Conservation (phyloP, 2,113 vertebrate genomes). For the Xenus cinereus region DNA sequence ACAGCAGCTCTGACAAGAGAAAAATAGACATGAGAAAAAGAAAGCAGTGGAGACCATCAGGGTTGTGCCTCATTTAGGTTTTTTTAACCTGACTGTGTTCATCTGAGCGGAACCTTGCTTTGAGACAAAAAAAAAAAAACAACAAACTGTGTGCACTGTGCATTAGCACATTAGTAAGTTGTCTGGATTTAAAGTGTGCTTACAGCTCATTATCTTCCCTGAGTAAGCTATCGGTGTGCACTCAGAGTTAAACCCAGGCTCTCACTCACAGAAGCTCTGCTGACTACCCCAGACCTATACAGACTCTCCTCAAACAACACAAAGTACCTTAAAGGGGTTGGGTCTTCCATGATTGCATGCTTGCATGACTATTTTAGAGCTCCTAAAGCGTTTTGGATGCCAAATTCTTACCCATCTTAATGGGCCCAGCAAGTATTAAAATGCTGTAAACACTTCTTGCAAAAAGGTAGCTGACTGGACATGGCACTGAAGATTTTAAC, state of each 20-base stretch:
- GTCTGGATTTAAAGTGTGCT: not conserved
- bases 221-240: not conserved
- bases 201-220: not conserved
- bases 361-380: not conserved
- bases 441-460: accelerated
- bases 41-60: not conserved
- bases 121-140: not conserved
- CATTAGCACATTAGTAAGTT: not conserved
- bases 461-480: not conserved
- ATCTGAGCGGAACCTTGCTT: not conserved
- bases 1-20: not conserved
- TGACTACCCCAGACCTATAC: not conserved
- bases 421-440: accelerated
- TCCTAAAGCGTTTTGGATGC: not conserved
- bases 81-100: not conserved
- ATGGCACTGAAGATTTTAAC: accelerated
- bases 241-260: not conserved
- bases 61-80: not conserved
- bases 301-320: not conserved
- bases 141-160: not conserved
- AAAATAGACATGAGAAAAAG: not conserved
- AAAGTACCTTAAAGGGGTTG: not conserved
- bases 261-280: not conserved
- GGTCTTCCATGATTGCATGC: not conserved
- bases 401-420: not conserved